Base-by-base conservation (phyloP, 2,113 vertebrate species). In the Ornithorhynchus anatinus region DNA sequence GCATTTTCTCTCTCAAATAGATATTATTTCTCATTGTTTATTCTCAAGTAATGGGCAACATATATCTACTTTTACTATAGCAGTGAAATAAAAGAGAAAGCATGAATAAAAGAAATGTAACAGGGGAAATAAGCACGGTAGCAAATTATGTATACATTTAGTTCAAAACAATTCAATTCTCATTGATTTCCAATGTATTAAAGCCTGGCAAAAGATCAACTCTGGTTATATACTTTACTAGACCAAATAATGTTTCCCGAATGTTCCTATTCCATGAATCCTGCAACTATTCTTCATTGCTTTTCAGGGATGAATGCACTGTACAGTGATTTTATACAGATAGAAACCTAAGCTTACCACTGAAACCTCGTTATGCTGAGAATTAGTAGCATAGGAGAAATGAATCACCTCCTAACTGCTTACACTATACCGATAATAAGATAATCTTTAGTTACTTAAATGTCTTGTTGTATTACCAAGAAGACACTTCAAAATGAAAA, bases 131-230 rank as follows among this genome's bases (percentile, higher is more conserved):
- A 39, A 44, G 0, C 19, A 81, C 22, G 29, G 16, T 23, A 69
- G 63, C 37, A 81, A 73, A 57, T 53, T 38, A 50, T 25, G 27
- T 10, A 25, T 20, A 23, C 40, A 19, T 27, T 38, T 6, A 66
- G 19, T 4, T 81, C 67, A 65, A 67, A 23, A 2, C 27, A 56
- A 80, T 57, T 11, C 54, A 71, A 65, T 79, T 68, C 48, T 68
- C 57, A 79, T 23, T 63, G 66, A 82, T 84, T 85, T 75, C 32
- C 35, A 70, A 62, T 69, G 59, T 77, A 59, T 69, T 58, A 50
- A 59, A 72, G 16, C 36, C 0, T 79, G 44, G 57, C 58, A 69
- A 86, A 75, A 65, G 65, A 58, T 39, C 31, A 68, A 72, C 77
- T 84, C 78, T 68, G 66, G 79, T 78, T 44, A 75, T 20, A 54